A percentile compares a stretch with the other conserved stretches of the same genome.
phyloP scores from a whole-genome alignment of 2,888 invertebrate genomes.

The Campoletis raptor region DNA sequence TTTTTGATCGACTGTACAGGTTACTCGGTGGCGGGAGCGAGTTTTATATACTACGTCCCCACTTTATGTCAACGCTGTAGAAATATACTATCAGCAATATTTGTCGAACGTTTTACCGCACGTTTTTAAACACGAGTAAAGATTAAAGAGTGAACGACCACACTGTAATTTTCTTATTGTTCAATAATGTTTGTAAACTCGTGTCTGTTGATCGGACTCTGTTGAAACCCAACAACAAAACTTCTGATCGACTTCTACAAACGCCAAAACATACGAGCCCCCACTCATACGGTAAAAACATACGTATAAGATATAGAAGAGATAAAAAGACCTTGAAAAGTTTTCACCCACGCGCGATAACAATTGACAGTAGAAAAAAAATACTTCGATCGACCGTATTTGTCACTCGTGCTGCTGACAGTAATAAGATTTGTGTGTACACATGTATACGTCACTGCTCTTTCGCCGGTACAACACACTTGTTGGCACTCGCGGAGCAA shows the following conservation, averaged over 20 bases:
- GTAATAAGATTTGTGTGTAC: background rate
- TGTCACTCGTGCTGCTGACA: background rate
- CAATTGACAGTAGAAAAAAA: background rate
- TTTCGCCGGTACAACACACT: slow-evolving; percentile 47
- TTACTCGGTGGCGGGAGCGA: slow-evolving; percentile 3
- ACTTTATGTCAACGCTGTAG: background rate
- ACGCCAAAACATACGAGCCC: background rate
- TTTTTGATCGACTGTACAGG: slow-evolving; percentile 5
- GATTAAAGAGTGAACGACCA: background rate
- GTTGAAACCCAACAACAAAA: background rate
- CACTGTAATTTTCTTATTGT: background rate
- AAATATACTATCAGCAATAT: background rate
- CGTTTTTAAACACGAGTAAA: background rate
- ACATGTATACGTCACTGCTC: background rate
- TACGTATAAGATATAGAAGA: background rate
- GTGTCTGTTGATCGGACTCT: background rate
- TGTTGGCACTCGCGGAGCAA: slow-evolving; percentile 13
- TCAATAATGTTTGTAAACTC: background rate
- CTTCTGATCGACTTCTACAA: background rate
- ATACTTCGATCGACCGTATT: background rate
- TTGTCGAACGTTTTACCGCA: background rate
- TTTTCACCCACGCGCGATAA: background rate
- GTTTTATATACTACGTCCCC: background rate
- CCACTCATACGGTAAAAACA: background rate
- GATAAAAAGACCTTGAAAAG: slow-evolving; percentile 4